phyloP scores from a whole-genome alignment of 2,797 vertebrate genomes.

The Centroberyx gerrardi region DNA sequence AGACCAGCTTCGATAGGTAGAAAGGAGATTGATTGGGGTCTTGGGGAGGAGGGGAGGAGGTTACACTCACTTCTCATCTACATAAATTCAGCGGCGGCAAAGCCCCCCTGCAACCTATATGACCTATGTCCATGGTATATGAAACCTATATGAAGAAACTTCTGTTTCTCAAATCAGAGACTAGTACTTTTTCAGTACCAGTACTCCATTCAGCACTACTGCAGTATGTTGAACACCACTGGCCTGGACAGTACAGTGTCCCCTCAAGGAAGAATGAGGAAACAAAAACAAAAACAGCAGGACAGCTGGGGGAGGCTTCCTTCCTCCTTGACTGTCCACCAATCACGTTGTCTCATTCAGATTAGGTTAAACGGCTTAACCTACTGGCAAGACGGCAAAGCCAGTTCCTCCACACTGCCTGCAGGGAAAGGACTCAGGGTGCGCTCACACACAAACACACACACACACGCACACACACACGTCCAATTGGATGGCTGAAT shows the following conservation, averaged over 20 bases:
- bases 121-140: no score
- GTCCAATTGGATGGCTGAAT: constrained; percentile 27
- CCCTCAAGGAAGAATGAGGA: constrained; percentile 1
- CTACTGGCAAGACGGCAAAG: constrained; percentile 63
- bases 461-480: neutral
- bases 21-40: constrained; percentile 12
- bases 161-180: no score
- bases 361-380: constrained; percentile 79
- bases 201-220: no score
- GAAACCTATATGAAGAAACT: no score
- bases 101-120: neutral
- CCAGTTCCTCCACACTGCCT: constrained; percentile 37
- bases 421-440: constrained; percentile 40
- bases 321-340: constrained; percentile 57
- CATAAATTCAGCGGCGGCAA: neutral
- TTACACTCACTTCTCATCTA: neutral
- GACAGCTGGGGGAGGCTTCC: constrained; percentile 59
- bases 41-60: neutral
- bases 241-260: constrained; percentile 7
- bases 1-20: constrained; percentile 11
- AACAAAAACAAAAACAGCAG: constrained; percentile 38
- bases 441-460: neutral
- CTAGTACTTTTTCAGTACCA: no score
- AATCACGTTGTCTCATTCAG: constrained; percentile 56
- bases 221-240: neutral